Base-by-base conservation (phyloP, 2,797 vertebrate species). In the Nyctalus aviator region DNA sequence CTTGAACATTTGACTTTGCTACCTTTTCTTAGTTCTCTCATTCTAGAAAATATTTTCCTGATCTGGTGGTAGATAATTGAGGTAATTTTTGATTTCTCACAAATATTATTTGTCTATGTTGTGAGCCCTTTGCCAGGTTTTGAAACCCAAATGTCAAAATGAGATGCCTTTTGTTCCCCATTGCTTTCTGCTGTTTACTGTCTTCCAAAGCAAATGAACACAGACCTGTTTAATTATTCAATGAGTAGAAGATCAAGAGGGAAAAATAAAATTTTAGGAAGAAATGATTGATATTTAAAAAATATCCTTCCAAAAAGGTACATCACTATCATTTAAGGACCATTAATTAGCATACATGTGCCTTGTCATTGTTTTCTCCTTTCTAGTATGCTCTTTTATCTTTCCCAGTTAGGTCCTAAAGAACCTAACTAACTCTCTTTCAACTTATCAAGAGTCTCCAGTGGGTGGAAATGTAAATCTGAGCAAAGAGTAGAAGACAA, bases 401-500 rank as follows among this genome's bases (percentile, higher is more conserved):
- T 93, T 73, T 86, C 30, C 30, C 20, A 88, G 35, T 64, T 95
- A 81, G 8, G 59, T 79, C 55, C 46, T 64, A 87, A 95, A 93
- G 75, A 93, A 92, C 37, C 69, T 71, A 87, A 91, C 68, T 50
- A 50, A 82, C 6, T 69, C 35, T 73, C 27, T 75, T 94, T 84
- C 8, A 89, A 66, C 53, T 84, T 90, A 79, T 76, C 23, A 79
- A 76, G 41, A 92, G 83, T 95, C 93, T 64, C 84, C 77, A 13
- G 72, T 88, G 84, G 68, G 18, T 95, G 18, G 66, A 95, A 94
- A 92, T 96, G 46, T 88, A 92, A 96, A 96, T 95, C 55, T 89
- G 55, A 73, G 62, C 30, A 97, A 93, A 53, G 23, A 91, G n/a
- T 68, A 78, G 85, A 95, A 94, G 88, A 84, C 68, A 95, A 92